Conservation (phyloP, 2,113 vertebrate species). For the Nematolebias whitei region DNA sequence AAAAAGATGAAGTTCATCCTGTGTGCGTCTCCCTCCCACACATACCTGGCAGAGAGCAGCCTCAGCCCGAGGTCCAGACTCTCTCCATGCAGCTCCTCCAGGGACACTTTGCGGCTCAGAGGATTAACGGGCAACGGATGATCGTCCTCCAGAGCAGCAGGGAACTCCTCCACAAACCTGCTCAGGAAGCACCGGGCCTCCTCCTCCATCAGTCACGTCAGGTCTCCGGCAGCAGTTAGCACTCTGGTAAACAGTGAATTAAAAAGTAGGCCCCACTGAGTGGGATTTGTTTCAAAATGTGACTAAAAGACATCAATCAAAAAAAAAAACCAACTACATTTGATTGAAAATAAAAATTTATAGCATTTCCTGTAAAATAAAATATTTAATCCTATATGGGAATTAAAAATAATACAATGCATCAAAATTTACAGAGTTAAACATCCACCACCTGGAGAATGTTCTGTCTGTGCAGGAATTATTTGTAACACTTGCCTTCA, state of each 20-base stretch:
- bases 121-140: conserved; percentile 75
- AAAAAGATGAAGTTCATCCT: background rate
- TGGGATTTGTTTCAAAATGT: background rate
- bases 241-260: conserved; percentile 2
- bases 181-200: conserved; percentile 71
- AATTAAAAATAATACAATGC: too few species aligned
- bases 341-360: too few species aligned
- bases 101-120: conserved; percentile 71
- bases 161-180: conserved; percentile 80
- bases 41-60: conserved; percentile 83
- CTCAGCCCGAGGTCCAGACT: conserved; percentile 80
- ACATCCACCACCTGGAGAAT: too few species aligned
- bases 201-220: conserved; percentile 46
- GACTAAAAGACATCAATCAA: background rate
- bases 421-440: too few species aligned
- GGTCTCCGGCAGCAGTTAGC: conserved; percentile 14
- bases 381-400: too few species aligned
- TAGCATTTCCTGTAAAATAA: too few species aligned
- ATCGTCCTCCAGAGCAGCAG: conserved; percentile 72
- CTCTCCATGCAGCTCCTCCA: conserved; percentile 84
- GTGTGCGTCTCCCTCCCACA: background rate
- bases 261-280: background rate
- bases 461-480: too few species aligned
- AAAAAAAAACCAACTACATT: too few species aligned
- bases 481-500: too few species aligned